Base-by-base conservation (phyloP, 1,140 invertebrate species). In the Aphelinus atriplicis region DNA sequence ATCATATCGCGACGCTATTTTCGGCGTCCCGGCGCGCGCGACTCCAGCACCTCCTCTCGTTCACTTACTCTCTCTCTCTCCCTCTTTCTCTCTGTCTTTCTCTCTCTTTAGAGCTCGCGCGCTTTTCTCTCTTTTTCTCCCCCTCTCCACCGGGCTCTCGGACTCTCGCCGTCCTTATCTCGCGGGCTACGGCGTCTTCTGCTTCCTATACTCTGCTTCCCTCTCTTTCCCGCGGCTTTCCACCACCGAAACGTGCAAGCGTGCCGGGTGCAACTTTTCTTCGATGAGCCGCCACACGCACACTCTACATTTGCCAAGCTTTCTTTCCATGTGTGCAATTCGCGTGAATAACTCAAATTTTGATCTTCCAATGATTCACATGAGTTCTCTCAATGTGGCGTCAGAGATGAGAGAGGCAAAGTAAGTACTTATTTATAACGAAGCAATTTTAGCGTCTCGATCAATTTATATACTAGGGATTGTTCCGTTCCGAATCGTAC, bases 211-310 rank as follows among this genome's bases (percentile, higher is more conserved):
- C 67, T 84, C 85, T 76, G 85, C 76, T 55, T 85, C 80, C 63
- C 79, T 75, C 64, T 80, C 83, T 76, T 85, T 84, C 72, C 81
- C 80, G 77, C 53, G 26, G 51, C 79, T 81, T 85, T 78, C 85
- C 83, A 77, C 73, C 71, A 68, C 68, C 79, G 73, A 75, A 77
- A 77, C 81, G 79, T 84, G 80, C 81, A 85, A 69, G 84, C 82
- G 86, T 88, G 87, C 87, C 87, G 87, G 87, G 87, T 88, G 87
- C 87, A 88, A 88, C 84, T 86, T 84, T 84, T 84, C 82, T 83
- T 81, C 81, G 60, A 51, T 62, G 26, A 26, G 26, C 26, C 26
- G 26, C 26, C 26, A 26, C 26, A 26, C 26, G 26, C 26, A 26
- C 26, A 26, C 26, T 26, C 26, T 26, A 26, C 26, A 26, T 26